A percentile compares a stretch with the other conserved stretches of the same genome.
Conservation (phyloP, 2,797 vertebrate species). For the Cheirogaleus major region DNA sequence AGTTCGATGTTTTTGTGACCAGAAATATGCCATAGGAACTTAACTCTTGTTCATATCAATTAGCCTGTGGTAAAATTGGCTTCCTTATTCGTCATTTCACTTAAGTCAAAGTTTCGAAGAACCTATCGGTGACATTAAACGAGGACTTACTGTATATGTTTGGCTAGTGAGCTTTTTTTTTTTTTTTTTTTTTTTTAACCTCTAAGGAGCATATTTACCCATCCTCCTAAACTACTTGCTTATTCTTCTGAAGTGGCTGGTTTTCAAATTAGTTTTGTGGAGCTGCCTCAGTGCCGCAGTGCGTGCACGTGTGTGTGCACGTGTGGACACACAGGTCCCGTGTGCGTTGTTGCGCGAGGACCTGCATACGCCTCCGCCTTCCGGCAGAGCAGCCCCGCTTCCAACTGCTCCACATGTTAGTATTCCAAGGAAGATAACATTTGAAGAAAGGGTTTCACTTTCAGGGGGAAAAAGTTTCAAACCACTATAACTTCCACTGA, state of each 20-base stretch:
- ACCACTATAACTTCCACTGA: background rate
- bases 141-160: background rate
- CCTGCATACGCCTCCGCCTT: fast-evolving
- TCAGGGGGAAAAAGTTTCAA: background rate
- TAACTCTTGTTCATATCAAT: background rate
- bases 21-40: background rate
- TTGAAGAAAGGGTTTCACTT: background rate
- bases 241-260: background rate
- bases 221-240: background rate
- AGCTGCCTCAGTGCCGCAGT: background rate
- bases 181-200: no score
- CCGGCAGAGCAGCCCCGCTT: fast-evolving
- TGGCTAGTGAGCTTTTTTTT: background rate
- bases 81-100: background rate
- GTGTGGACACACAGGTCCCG: background rate
- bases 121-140: background rate
- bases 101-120: background rate
- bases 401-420: background rate
- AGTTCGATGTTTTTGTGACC: background rate
- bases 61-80: background rate
- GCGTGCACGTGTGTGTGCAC: no score
- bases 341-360: fast-evolving
- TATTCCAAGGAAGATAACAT: background rate
- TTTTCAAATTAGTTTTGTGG: background rate
- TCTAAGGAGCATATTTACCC: background rate